Evolutionary conservation across 1,140 invertebrate species (phyloP).

Genomic region (Battus philenor): DNA sequence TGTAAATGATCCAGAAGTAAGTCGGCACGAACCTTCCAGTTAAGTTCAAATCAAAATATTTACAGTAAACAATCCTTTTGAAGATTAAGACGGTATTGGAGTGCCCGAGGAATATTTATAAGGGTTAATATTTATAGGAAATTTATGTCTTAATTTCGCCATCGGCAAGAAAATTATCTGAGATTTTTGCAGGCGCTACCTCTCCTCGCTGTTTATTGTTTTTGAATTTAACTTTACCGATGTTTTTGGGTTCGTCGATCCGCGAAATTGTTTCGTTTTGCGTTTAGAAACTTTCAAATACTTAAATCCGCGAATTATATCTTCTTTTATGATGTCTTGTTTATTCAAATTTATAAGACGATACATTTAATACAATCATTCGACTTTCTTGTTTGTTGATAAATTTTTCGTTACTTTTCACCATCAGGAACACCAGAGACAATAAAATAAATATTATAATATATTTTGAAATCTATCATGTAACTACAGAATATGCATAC

Average conservation of each 20-base stretch:
- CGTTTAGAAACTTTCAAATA: slow-evolving; percentile 21
- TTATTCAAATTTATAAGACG: too few species aligned
- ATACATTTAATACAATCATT: too few species aligned
- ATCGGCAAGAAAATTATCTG: slow-evolving; percentile 24
- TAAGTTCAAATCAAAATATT: slow-evolving; percentile 66
- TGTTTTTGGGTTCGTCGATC: slow-evolving; percentile 30
- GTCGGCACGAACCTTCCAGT: slow-evolving; percentile 46
- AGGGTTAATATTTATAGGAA: slow-evolving; percentile 45
- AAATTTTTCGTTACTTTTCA: too few species aligned
- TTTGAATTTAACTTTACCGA: slow-evolving; percentile 30
- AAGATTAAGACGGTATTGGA: slow-evolving; percentile 64
- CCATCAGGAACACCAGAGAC: too few species aligned
- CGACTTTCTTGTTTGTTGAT: too few species aligned
- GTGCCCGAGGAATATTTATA: slow-evolving; percentile 59
- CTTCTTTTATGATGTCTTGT: slow-evolving; percentile 14
- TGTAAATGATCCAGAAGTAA: slow-evolving; percentile 51
- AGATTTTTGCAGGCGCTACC: slow-evolving; percentile 21
- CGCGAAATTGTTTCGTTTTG: slow-evolving; percentile 33
- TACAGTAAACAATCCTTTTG: slow-evolving; percentile 69
- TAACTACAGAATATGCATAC: too few species aligned
- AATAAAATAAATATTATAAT: too few species aligned
- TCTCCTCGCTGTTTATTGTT: slow-evolving; percentile 29
- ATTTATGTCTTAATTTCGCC: slow-evolving; percentile 22
- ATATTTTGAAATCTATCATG: too few species aligned
- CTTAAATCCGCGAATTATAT: slow-evolving; percentile 16